These are phyloP conservation scores for Blennius ocellaris DNA, from an alignment of 2,113 vertebrate species.

Conservation along the genomic window DNA sequence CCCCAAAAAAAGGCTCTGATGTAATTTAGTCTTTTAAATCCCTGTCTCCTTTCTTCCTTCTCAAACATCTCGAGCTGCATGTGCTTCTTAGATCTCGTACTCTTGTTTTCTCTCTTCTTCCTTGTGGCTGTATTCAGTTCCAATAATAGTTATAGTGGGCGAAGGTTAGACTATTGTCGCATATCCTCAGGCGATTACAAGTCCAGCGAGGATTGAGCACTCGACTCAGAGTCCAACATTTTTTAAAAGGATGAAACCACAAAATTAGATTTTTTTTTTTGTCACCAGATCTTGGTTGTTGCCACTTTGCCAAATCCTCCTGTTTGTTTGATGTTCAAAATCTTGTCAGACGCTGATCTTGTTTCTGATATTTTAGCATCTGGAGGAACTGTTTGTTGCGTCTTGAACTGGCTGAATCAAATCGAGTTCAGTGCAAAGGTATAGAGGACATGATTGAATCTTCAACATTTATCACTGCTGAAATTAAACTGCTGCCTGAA, in stretches of 20 bases:
- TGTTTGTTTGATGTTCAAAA: slow-evolving; percentile 52
- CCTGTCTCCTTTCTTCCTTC: slow-evolving; percentile 14
- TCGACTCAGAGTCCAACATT: slow-evolving; percentile 40
- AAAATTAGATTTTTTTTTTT: slow-evolving; percentile 36
- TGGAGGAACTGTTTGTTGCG: slow-evolving; percentile 62
- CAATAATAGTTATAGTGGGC: slow-evolving; percentile 33
- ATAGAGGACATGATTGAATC: slow-evolving; percentile 62
- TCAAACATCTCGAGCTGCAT: slow-evolving; percentile 14
- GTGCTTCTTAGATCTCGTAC: slow-evolving; percentile 22
- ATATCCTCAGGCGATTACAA: slow-evolving; percentile 40
- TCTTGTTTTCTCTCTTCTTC: slow-evolving; percentile 43
- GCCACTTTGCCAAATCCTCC: slow-evolving; percentile 43
- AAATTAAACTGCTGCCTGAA: slow-evolving; percentile 21
- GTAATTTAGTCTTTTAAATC: slow-evolving; percentile 33
- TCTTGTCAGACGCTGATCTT: slow-evolving; percentile 24
- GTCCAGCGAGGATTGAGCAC: slow-evolving; percentile 32
- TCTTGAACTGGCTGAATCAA: slow-evolving; percentile 59
- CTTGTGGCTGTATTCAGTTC: slow-evolving; percentile 33
- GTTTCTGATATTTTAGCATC: slow-evolving; percentile 17
- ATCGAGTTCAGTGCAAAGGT: slow-evolving; percentile 64
- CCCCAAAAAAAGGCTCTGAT: slow-evolving; percentile 29
- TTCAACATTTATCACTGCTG: slow-evolving; percentile 20
- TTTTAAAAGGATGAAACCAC: slow-evolving; percentile 38
- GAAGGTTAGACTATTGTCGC: slow-evolving; percentile 36
- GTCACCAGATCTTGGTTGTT: slow-evolving; percentile 48